phyloP scores from a whole-genome alignment of 2,888 invertebrate genomes.

The Abrostola triplasia region DNA sequence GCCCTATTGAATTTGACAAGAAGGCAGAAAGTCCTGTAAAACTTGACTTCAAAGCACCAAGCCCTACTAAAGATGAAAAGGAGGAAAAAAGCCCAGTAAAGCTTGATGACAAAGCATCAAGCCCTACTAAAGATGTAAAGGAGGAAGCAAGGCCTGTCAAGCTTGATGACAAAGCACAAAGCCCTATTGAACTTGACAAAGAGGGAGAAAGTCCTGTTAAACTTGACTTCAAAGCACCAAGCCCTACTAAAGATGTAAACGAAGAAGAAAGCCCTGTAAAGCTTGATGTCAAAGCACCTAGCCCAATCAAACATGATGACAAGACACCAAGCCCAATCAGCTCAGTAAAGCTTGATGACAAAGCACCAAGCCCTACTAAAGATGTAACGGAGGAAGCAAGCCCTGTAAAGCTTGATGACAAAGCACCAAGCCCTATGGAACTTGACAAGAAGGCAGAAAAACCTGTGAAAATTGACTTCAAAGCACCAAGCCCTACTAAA shows the following conservation, averaged over 20 bases:
- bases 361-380: not conserved
- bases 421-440: not conserved
- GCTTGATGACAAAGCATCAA: conserved; percentile 7
- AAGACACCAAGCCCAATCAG: conserved; percentile 5
- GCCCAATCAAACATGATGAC: conserved; percentile 16
- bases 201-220: conserved; percentile 3
- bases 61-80: too few species aligned
- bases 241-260: too few species aligned
- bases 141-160: not conserved
- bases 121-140: too few species aligned
- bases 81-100: too few species aligned
- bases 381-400: too few species aligned
- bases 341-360: not conserved
- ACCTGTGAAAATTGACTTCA: not conserved
- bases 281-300: conserved; percentile 2
- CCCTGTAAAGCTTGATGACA: not conserved
- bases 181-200: conserved; percentile 8
- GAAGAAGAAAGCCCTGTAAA: not conserved
- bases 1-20: not conserved
- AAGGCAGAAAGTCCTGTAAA: not conserved
- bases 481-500: not conserved
- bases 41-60: not conserved
- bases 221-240: conserved; percentile 7
- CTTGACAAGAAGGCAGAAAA: too few species aligned
- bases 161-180: not conserved